Percentiles rank a stretch among this genome's conserved stretches.
phyloP scores from a whole-genome alignment of 2,797 vertebrate species.

The Anniella stebbinsi region DNA sequence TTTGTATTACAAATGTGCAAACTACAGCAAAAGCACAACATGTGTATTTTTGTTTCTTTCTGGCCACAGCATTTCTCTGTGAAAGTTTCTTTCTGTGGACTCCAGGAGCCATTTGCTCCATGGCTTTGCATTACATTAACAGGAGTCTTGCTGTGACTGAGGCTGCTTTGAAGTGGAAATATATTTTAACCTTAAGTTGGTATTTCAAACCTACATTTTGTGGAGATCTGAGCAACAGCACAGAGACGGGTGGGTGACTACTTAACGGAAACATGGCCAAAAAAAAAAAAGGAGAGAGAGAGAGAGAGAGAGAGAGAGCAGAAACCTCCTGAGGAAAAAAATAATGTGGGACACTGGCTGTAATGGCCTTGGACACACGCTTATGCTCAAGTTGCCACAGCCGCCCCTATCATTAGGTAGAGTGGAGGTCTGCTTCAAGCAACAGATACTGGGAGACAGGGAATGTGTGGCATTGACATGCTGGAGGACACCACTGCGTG shows the following conservation, averaged over 20 bases:
- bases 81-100: neutral
- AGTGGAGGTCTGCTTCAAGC: no score
- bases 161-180: slow-evolving; percentile 21
- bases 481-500: no score
- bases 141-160: neutral
- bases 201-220: neutral
- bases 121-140: neutral
- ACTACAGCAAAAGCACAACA: slow-evolving; percentile 23
- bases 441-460: no score
- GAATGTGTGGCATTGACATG: no score
- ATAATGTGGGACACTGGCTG: neutral
- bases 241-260: neutral
- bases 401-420: no score
- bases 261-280: neutral
- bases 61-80: neutral
- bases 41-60: slow-evolving; percentile 14
- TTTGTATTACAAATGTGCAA: slow-evolving; percentile 41
- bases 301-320: no score
- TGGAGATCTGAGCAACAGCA: neutral
- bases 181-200: neutral
- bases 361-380: no score
- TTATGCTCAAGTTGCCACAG: no score
- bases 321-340: neutral
- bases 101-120: slow-evolving; percentile 8
- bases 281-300: neutral